Percentiles rank a stretch among this genome's conserved stretches.
phyloP scores from a whole-genome alignment of 2,888 invertebrate genomes.

The Gerris lacustris region DNA sequence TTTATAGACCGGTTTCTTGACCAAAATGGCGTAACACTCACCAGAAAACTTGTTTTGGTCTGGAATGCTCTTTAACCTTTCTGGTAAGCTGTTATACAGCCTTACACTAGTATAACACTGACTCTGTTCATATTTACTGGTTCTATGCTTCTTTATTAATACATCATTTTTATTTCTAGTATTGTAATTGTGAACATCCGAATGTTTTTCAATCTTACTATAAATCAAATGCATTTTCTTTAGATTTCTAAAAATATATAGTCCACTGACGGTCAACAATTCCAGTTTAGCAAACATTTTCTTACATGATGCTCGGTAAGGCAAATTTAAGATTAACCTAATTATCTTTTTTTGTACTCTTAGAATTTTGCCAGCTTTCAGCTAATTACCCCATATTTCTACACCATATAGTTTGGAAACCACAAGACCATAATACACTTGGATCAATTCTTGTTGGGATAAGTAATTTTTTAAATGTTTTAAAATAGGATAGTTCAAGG shows the following conservation, averaged over 20 bases:
- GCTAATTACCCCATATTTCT: neutral
- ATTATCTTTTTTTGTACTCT: neutral
- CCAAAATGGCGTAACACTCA: too few relatives aligned
- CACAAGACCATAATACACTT: neutral
- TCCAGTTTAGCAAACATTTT: neutral
- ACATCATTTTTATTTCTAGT: neutral
- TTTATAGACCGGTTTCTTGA: too few relatives aligned
- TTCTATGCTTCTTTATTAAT: too few relatives aligned
- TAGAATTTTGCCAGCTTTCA: neutral
- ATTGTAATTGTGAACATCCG: neutral
- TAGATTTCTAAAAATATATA: neutral
- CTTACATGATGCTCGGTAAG: neutral
- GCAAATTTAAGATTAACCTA: neutral
- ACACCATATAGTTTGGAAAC: neutral
- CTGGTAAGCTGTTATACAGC: too few relatives aligned
- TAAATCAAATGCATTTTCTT: neutral
- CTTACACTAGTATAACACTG: too few relatives aligned
- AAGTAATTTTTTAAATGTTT: neutral
- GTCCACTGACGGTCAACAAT: neutral
- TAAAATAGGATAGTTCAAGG: neutral
- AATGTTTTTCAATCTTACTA: neutral
- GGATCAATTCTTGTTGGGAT: neutral
- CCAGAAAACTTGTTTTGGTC: too few relatives aligned
- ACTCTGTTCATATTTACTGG: neutral
- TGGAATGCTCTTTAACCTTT: too few relatives aligned